Conservation (phyloP, 1,140 invertebrate genomes). For the Sycophila sp. region DNA sequence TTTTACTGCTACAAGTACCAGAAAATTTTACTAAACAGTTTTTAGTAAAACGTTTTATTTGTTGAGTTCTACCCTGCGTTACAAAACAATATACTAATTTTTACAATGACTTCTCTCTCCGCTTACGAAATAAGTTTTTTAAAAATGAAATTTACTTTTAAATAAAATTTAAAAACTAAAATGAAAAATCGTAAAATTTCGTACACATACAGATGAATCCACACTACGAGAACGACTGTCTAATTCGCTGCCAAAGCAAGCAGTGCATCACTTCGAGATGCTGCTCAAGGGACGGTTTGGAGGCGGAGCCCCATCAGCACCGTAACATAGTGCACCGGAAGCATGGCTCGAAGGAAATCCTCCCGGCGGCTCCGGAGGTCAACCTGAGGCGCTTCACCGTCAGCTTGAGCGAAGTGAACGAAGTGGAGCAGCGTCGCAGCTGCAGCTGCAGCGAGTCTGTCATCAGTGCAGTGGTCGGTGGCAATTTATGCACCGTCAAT, state of each 20-base stretch:
- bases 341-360: conserved; percentile 45
- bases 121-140: too few species aligned
- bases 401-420: conserved; percentile 33
- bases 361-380: conserved; percentile 34
- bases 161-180: too few species aligned
- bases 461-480: not conserved
- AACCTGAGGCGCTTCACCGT: conserved; percentile 46
- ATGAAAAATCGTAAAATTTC: too few species aligned
- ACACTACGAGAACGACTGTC: conserved; percentile 48
- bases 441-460: not conserved
- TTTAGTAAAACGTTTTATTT: too few species aligned
- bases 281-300: conserved; percentile 51
- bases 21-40: too few species aligned
- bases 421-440: not conserved
- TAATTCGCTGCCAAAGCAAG: conserved; percentile 57
- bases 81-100: too few species aligned
- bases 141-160: conserved; percentile 19
- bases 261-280: conserved; percentile 58
- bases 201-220: conserved; percentile 54
- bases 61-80: too few species aligned
- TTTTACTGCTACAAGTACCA: too few species aligned
- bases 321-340: conserved; percentile 39
- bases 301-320: conserved; percentile 33
- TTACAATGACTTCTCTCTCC: too few species aligned
- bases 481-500: not conserved